Evolutionary conservation across 2,888 invertebrate genomes (phyloP), one percentile per base, ranked within the genome.

Genomic region (Pogonocherus hispidulus): DNA sequence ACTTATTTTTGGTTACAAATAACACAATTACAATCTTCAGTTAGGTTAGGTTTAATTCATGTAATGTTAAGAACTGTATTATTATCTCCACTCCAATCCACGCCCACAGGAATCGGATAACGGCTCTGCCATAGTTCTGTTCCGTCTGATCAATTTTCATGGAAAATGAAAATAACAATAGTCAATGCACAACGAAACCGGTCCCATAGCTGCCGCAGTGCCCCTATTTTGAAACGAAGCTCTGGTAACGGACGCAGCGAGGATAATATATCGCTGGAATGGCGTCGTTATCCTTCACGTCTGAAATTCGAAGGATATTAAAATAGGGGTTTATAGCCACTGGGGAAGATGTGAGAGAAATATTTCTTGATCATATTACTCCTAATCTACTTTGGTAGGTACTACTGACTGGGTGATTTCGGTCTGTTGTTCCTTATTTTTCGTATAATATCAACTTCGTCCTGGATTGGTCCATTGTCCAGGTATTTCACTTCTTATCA

Each of bases 21-120:
- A n/a, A n/a, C n/a, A n/a, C n/a, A n/a, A n/a, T n/a, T n/a, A n/a
- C n/a, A n/a, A n/a, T n/a, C n/a, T n/a, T n/a, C n/a, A n/a, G n/a
- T n/a, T n/a, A n/a, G n/a, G n/a, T n/a, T n/a, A n/a, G n/a, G n/a
- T n/a, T n/a, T n/a, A n/a, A n/a, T n/a, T n/a, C n/a, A n/a, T n/a
- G n/a, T n/a, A n/a, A n/a, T n/a, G n/a, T n/a, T n/a, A n/a, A n/a
- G n/a, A n/a, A n/a, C n/a, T n/a, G n/a, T n/a, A n/a, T n/a, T n/a
- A n/a, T n/a, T n/a, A n/a, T n/a, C n/a, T n/a, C n/a, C n/a, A 19
- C 63, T 20, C 20, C 52, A 5, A 35, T 27, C 46, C 49, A 47
- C 59, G 59, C 66, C 59, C 66, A 11, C 14, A 60, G 66, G 66
- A 66, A 56, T 18, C 51, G 52, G 54, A 52, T 63, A 52, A 56